Evolutionary conservation across 1,140 invertebrate species (phyloP).

Genomic region (Periplaneta americana): DNA sequence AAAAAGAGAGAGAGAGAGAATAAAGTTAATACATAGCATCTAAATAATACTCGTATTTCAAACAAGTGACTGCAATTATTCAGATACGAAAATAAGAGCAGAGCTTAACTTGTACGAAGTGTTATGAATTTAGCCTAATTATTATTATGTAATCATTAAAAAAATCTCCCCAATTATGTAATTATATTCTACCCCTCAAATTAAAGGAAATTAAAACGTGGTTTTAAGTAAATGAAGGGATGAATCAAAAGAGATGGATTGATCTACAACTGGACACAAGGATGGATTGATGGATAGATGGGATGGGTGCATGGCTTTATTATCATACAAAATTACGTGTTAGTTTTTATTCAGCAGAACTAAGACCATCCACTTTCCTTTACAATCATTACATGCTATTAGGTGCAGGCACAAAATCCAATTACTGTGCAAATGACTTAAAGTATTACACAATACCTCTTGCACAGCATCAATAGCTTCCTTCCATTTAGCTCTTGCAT

Average conservation of each 20-base stretch:
- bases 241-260: neutral
- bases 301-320: neutral
- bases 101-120: too few species aligned
- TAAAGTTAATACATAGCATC: too few species aligned
- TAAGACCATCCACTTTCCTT: neutral
- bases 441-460: neutral
- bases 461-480: constrained; percentile 10
- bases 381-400: neutral
- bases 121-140: too few species aligned
- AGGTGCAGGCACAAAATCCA: neutral
- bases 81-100: too few species aligned
- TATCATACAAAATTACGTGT: neutral
- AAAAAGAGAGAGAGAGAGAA: too few species aligned
- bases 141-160: too few species aligned
- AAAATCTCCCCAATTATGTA: too few species aligned
- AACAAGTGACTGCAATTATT: too few species aligned
- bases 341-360: neutral
- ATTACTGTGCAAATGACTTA: neutral
- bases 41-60: too few species aligned
- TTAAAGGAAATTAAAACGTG: too few species aligned
- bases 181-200: too few species aligned
- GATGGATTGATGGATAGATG: too few species aligned
- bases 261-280: neutral
- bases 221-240: neutral
- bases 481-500: constrained; percentile 24